A percentile compares a stretch with the other conserved stretches of the same genome.
Conservation (phyloP, 2,113 vertebrate genomes). For the Dromas ardeola region DNA sequence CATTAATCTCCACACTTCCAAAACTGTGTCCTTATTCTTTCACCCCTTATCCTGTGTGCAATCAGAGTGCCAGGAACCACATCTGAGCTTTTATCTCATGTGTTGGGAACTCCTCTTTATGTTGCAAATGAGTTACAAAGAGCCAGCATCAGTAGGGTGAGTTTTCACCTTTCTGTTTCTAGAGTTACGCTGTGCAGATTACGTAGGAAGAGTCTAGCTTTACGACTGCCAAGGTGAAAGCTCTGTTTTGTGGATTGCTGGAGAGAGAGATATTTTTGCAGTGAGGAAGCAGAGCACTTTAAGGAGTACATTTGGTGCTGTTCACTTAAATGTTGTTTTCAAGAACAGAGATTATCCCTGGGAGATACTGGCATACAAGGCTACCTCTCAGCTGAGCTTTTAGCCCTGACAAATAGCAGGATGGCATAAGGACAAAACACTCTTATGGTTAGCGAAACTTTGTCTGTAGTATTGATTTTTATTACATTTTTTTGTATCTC, state of each 20-base stretch:
- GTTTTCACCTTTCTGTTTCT: neutral
- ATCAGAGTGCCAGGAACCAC: neutral
- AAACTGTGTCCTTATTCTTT: neutral
- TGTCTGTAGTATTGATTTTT: neutral
- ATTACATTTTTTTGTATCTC: neutral
- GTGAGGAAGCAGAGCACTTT: neutral
- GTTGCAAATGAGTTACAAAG: neutral
- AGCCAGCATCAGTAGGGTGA: neutral
- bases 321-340: neutral
- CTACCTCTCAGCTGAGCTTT: neutral
- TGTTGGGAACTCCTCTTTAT: neutral
- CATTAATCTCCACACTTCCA: neutral
- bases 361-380: neutral
- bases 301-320: neutral
- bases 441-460: neutral
- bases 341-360: neutral
- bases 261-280: neutral
- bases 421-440: neutral
- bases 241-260: neutral
- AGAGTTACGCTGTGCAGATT: neutral
- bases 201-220: neutral
- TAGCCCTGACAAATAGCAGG: neutral
- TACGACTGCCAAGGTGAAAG: neutral
- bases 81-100: neutral
- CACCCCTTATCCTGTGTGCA: neutral